phyloP scores from a whole-genome alignment of 2,797 vertebrate genomes.

The Sebastes variabilis region DNA sequence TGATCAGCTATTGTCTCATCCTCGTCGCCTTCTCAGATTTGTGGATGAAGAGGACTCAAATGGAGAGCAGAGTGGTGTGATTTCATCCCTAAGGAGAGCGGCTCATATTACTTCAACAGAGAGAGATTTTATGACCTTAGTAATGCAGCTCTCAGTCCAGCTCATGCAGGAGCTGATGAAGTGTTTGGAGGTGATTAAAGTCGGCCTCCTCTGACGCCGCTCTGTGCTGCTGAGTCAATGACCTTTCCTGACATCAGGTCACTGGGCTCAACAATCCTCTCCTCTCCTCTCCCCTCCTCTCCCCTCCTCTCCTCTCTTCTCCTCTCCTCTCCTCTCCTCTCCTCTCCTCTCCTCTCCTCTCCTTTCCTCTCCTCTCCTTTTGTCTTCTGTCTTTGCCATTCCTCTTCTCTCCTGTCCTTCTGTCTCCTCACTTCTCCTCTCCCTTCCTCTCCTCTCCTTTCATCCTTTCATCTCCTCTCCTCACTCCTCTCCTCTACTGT shows the following conservation, averaged over 20 bases:
- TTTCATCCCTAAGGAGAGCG: conserved; percentile 31
- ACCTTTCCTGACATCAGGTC: conserved; percentile 64
- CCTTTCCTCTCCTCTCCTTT: fast-evolving
- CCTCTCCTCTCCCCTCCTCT: not conserved
- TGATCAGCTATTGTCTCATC: conserved; percentile 65
- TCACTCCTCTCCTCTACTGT: not conserved
- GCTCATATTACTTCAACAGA: not conserved
- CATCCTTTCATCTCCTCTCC: not conserved
- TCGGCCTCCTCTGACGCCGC: conserved; percentile 43
- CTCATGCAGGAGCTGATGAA: conserved; percentile 58
- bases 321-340: too few relatives aligned
- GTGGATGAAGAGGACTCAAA: conserved; percentile 33
- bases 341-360: too few relatives aligned
- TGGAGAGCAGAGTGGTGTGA: conserved; percentile 13
- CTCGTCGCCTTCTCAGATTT: conserved; percentile 31
- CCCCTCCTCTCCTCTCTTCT: not conserved
- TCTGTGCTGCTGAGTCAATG: conserved; percentile 69
- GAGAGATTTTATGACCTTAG: conserved; percentile 52
- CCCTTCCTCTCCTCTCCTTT: too few relatives aligned
- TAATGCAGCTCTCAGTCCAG: conserved; percentile 26
- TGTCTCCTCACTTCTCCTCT: not conserved
- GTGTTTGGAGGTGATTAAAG: conserved; percentile 66
- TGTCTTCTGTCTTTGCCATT: too few relatives aligned
- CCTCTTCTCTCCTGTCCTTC: too few relatives aligned
- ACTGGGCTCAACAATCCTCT: conserved; percentile 17